A percentile compares a stretch with the other conserved stretches of the same genome.
phyloP scores from a whole-genome alignment of 2,113 vertebrate species.

The Mus pahari region DNA sequence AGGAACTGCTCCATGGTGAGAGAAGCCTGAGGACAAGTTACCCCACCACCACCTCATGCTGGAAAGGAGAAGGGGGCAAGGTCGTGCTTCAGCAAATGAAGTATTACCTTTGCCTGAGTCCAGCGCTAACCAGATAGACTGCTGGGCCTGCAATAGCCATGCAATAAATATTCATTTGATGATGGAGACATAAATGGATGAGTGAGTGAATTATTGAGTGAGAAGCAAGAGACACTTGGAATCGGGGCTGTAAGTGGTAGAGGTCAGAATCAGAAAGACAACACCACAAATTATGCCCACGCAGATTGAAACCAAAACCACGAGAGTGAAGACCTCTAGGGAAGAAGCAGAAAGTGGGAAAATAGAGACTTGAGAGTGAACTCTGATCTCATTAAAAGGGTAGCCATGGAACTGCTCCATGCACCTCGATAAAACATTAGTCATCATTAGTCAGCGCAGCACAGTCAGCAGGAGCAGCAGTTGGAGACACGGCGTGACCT shows the following conservation, averaged over 20 bases:
- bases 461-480: conserved; percentile 48
- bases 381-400: conserved; percentile 58
- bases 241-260: neutral
- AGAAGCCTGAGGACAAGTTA: neutral
- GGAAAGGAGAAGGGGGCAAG: rapidly evolving
- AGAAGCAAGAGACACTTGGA: neutral
- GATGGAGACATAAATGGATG: neutral
- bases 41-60: neutral
- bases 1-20: neutral
- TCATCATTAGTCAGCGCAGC: conserved; percentile 68
- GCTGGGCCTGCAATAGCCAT: neutral
- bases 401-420: rapidly evolving
- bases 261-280: conserved; percentile 52
- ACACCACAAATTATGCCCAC: neutral
- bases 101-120: neutral
- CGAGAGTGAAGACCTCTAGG: neutral
- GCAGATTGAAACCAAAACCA: neutral
- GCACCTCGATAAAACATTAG: conserved; percentile 41
- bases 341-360: neutral
- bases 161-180: neutral
- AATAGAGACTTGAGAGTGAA: conserved; percentile 23
- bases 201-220: neutral
- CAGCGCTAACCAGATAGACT: neutral
- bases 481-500: conserved; percentile 65
- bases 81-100: neutral